Conservation (phyloP, 2,113 vertebrate genomes). For the Fregetta grallaria region DNA sequence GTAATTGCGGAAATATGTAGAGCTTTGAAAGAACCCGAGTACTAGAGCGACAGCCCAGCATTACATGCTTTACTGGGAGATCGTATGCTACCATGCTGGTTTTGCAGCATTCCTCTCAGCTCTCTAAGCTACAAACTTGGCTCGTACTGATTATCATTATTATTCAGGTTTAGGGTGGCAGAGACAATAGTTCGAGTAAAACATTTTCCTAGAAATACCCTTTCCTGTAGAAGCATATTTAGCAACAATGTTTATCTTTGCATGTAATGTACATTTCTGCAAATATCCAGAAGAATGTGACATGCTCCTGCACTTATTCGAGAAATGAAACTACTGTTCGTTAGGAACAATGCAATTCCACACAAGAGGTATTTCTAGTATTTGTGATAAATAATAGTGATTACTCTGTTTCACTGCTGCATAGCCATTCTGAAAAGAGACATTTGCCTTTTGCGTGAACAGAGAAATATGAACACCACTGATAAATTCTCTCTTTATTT, state of each 20-base stretch:
- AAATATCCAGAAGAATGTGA: neutral
- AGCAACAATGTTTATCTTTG: neutral
- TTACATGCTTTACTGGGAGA: neutral
- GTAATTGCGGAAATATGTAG: neutral
- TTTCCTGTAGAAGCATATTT: neutral
- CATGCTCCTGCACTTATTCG: neutral
- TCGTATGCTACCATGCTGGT: neutral
- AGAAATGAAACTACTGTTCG: neutral
- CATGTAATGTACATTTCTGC: neutral
- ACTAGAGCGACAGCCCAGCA: neutral
- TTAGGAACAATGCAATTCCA: neutral
- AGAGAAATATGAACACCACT: neutral
- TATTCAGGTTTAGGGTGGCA: neutral
- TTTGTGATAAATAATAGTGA: neutral
- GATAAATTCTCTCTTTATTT: neutral
- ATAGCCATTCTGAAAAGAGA: neutral
- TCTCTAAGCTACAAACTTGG: neutral
- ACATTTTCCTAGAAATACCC: neutral
- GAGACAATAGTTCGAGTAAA: neutral
- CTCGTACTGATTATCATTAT: neutral
- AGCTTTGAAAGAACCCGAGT: neutral
- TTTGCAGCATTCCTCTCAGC: neutral
- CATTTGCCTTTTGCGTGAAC: neutral
- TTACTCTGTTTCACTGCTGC: neutral
- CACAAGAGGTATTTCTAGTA: neutral